phyloP scores from a whole-genome alignment of 2,113 vertebrate species.

The Rafetus swinhoei region DNA sequence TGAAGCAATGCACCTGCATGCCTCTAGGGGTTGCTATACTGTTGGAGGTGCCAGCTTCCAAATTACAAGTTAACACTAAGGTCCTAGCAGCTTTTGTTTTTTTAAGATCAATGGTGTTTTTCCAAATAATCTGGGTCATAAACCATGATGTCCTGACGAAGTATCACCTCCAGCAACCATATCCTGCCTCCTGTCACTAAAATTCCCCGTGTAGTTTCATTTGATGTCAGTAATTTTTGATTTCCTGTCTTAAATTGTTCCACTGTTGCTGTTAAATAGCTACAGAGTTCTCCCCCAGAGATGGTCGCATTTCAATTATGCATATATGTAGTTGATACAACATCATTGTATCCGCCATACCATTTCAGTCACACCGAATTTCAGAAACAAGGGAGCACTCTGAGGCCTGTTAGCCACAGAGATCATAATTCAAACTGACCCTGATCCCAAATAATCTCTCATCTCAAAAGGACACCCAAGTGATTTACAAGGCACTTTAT shows the following conservation, averaged over 20 bases:
- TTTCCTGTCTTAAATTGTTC: neutral
- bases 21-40: neutral
- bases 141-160: neutral
- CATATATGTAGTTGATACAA: fast-evolving
- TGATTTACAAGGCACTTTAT: neutral
- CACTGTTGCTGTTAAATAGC: neutral
- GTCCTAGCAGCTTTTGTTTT: neutral
- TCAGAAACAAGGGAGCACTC: neutral
- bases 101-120: neutral
- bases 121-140: neutral
- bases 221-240: neutral
- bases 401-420: neutral
- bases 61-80: neutral
- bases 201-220: neutral
- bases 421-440: neutral
- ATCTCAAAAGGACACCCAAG: neutral
- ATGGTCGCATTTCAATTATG: fast-evolving
- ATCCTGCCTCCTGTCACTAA: neutral
- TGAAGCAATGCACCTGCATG: neutral
- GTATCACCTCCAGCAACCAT: neutral
- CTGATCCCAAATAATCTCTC: neutral
- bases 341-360: fast-evolving
- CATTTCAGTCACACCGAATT: neutral
- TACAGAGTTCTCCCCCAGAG: fast-evolving
- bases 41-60: neutral